These are phyloP conservation scores for Diglossa cyanea DNA, from an alignment of 2,797 vertebrate species.

Conservation along the genomic window DNA sequence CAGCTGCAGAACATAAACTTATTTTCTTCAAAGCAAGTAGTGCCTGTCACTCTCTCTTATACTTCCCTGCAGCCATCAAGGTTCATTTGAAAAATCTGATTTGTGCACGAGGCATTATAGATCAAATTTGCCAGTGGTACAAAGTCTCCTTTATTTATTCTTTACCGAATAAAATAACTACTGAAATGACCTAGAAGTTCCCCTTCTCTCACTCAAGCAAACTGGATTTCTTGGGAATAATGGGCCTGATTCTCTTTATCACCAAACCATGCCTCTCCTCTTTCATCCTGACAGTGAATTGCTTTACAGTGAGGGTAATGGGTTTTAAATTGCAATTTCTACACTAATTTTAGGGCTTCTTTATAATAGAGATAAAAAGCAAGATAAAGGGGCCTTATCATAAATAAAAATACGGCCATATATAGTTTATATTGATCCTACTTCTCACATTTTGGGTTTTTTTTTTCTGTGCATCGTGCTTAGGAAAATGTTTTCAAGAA, in stretches of 20 bases:
- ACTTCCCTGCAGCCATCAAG: slow-evolving; percentile 6
- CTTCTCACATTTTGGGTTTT: background rate
- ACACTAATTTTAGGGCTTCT: slow-evolving; percentile 51
- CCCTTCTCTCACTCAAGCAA: slow-evolving; percentile 34
- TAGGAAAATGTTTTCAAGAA: background rate
- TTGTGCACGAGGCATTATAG: slow-evolving; percentile 42
- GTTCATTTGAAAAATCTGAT: slow-evolving; percentile 50
- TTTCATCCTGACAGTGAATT: slow-evolving; percentile 25
- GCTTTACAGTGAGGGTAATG: slow-evolving; percentile 15
- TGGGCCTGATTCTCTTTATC: slow-evolving; percentile 57
- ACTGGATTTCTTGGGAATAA: slow-evolving; percentile 51
- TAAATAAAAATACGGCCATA: slow-evolving; percentile 30
- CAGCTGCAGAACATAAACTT: slow-evolving; percentile 14
- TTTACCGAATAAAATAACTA: slow-evolving; percentile 38
- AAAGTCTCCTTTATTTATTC: slow-evolving; percentile 46
- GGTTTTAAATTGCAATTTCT: slow-evolving; percentile 47
- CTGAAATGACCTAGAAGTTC: slow-evolving; percentile 50
- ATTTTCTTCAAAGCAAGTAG: slow-evolving; percentile 8
- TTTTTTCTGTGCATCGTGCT: background rate
- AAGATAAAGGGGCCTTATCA: slow-evolving; percentile 13
- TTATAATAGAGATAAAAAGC: slow-evolving; percentile 33
- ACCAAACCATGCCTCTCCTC: slow-evolving; percentile 18
- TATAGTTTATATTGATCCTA: background rate
- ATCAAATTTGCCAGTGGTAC: slow-evolving; percentile 40
- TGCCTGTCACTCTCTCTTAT: background rate